phyloP scores from a whole-genome alignment of 2,113 vertebrate genomes.

The Elephantulus edwardii region DNA sequence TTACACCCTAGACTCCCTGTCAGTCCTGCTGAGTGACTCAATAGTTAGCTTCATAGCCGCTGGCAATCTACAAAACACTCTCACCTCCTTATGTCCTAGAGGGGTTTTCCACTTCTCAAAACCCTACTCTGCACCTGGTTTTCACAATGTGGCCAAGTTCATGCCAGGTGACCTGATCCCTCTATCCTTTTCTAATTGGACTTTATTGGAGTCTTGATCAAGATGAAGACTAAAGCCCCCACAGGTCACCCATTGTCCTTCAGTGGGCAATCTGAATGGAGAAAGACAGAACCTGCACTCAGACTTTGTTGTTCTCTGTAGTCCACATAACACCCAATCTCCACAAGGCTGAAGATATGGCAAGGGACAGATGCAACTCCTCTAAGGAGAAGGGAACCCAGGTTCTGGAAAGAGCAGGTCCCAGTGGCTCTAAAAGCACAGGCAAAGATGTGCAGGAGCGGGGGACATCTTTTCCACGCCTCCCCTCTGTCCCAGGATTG shows the following conservation, averaged over 20 bases:
- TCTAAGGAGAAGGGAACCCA: not conserved
- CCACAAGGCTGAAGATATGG: fast-evolving
- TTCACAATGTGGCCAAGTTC: not conserved
- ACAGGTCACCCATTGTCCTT: no score
- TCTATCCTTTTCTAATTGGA: not conserved
- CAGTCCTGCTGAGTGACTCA: no score
- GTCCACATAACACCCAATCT: not conserved
- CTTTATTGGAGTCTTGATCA: not conserved
- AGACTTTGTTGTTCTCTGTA: no score
- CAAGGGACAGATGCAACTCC: fast-evolving
- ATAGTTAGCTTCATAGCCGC: no score
- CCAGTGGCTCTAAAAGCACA: fast-evolving
- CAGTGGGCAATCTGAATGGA: not conserved
- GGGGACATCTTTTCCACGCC: not conserved
- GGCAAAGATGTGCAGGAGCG: fast-evolving
- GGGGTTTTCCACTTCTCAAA: not conserved
- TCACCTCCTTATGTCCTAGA: fast-evolving
- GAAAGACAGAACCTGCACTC: not conserved
- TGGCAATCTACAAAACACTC: fast-evolving
- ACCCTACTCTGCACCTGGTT: not conserved
- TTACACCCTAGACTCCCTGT: not conserved
- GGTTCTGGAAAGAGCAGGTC: not conserved
- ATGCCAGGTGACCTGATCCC: not conserved
- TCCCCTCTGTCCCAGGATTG: slow-evolving; percentile 43
- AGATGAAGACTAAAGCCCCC: no score